A percentile compares a stretch with the other conserved stretches of the same genome.
Evolutionary conservation across 2,797 vertebrate species (phyloP).

Genomic region (Periophthalmus magnuspinnatus): DNA sequence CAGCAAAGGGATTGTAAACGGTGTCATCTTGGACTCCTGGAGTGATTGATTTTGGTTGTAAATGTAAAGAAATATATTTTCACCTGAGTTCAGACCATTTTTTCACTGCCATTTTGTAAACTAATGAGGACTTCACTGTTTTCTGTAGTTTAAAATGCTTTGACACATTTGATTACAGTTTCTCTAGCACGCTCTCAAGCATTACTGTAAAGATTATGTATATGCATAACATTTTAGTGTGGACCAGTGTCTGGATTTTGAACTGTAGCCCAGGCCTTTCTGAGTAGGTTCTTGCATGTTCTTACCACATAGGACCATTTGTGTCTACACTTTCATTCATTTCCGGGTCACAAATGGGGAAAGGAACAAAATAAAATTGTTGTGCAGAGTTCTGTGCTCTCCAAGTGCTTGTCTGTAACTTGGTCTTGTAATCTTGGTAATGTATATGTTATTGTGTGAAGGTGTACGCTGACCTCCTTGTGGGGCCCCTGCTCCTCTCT

Average conservation of each 20-base stretch:
- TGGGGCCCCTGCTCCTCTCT: slow-evolving; percentile 36
- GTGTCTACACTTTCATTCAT: background rate
- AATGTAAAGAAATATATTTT: background rate
- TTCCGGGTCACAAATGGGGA: background rate
- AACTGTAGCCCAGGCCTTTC: too few relatives aligned
- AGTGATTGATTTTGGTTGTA: slow-evolving; percentile 15
- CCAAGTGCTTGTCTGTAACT: slow-evolving; percentile 3
- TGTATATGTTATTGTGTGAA: slow-evolving; percentile 25
- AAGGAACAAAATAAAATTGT: background rate
- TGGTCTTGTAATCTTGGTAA: slow-evolving; percentile 9
- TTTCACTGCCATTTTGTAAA: background rate
- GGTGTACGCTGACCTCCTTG: slow-evolving; percentile 47
- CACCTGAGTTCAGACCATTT: background rate
- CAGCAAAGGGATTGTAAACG: slow-evolving; percentile 27
- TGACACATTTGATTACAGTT: too few relatives aligned
- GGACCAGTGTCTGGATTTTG: background rate
- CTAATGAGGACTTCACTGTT: background rate
- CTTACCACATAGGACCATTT: background rate
- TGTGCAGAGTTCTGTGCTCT: too few relatives aligned
- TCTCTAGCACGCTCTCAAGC: background rate
- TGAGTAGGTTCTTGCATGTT: background rate
- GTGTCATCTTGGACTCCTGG: background rate
- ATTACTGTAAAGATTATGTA: background rate
- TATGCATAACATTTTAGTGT: background rate
- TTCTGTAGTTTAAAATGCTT: too few relatives aligned